Base-by-base conservation (phyloP, 2,113 vertebrate species). In the Xerus inauris region DNA sequence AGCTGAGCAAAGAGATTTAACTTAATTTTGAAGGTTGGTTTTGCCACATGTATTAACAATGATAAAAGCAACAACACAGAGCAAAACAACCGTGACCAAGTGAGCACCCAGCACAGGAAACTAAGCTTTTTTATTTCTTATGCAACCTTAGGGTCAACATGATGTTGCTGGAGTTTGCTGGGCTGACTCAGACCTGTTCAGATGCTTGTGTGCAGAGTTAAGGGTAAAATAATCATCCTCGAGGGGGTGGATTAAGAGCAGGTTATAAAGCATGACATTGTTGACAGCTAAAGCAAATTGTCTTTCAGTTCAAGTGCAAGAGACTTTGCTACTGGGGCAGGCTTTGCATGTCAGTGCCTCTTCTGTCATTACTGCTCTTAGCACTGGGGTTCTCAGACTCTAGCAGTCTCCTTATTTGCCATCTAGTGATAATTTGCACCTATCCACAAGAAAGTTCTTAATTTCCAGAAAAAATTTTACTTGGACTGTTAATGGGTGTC, bases 261-360 rank as follows among this genome's bases (percentile, higher is more conserved):
- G 67, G 65, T 92, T 97, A 93, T 87, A 97, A 94, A 97, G 87
- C 96, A 93, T 80, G 59, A 71, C 4, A 14, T n/a, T 97, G 95
- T 94, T 97, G 96, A 97, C 95, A 97, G 94, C 96, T 95, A 65
- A 87, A 89, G 91, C 94, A 96, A 96, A 94, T 72, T 96, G 86
- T 96, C 96, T 94, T 95, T 94, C 85, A 91, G 54, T 79, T 85
- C 42, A 57, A 83, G 82, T 49, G 57, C 75, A 72, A 77, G 59
- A 72, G n/a, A 85, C 73, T 72, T 3, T 45, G 97, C 95, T 97
- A 73, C 96, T 24, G 64, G 65, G 69, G 11, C 49, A 32, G 38
- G 47, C 92, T 93, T 73, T 87, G 92, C 51, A 35, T 65, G 82
- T 62, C 62, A 16, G 16, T 32, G 47, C 86, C n/a, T 38, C 91